A percentile compares a stretch with the other conserved stretches of the same genome.
Conservation (phyloP, 2,888 invertebrate genomes). For the Eupithecia exiguata region DNA sequence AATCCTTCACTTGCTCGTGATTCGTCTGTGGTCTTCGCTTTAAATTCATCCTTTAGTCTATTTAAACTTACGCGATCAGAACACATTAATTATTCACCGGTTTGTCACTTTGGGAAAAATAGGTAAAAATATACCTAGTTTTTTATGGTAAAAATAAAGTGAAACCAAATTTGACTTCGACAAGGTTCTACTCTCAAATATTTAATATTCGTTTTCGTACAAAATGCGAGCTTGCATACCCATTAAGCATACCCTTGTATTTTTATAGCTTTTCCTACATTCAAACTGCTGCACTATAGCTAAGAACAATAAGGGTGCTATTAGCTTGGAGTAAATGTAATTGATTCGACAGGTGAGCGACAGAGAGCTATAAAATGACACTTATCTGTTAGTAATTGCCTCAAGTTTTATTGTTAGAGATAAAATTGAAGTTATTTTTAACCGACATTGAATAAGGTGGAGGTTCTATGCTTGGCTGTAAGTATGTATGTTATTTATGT, state of each 20-base stretch:
- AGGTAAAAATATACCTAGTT: too few relatives aligned
- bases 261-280: slow-evolving; percentile 19
- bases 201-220: slow-evolving; percentile 48
- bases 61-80: too few relatives aligned
- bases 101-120: too few relatives aligned
- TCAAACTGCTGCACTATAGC: not conserved
- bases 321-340: slow-evolving; percentile 36
- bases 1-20: too few relatives aligned
- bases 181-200: slow-evolving; percentile 1
- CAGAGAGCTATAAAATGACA: slow-evolving; percentile 56
- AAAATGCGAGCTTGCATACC: slow-evolving; percentile 53
- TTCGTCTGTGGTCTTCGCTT: too few relatives aligned
- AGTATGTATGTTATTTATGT: too few relatives aligned
- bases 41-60: too few relatives aligned
- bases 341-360: slow-evolving; percentile 43
- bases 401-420: slow-evolving; percentile 55
- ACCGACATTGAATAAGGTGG: too few relatives aligned
- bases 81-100: too few relatives aligned
- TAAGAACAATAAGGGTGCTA: slow-evolving; percentile 7
- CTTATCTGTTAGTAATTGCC: slow-evolving; percentile 56
- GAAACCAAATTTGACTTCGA: too few relatives aligned
- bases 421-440: slow-evolving; percentile 42
- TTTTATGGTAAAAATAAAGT: too few relatives aligned
- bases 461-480: too few relatives aligned
- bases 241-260: slow-evolving; percentile 43